Conservation (phyloP, 2,113 vertebrate genomes). For the Eulemur macaco region DNA sequence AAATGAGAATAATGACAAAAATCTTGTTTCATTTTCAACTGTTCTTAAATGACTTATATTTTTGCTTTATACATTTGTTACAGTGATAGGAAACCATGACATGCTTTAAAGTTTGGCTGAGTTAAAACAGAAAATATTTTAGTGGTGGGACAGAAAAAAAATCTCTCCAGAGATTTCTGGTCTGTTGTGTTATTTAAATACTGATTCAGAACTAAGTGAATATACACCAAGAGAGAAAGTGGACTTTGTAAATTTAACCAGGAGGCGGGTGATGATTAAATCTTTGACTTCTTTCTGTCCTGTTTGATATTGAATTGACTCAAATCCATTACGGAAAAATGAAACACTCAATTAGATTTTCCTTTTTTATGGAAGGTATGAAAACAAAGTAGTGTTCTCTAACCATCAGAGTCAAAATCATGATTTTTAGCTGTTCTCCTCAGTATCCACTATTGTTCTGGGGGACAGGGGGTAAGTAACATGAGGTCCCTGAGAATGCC, state of each 20-base stretch:
- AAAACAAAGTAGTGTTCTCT: constrained; percentile 61
- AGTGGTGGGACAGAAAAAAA: constrained; percentile 6
- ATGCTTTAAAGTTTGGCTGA: not conserved
- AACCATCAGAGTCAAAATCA: constrained; percentile 65
- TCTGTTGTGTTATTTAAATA: constrained; percentile 69
- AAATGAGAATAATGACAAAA: constrained; percentile 52
- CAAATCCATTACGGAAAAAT: constrained; percentile 56
- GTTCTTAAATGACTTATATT: constrained; percentile 38
- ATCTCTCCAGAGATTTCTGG: constrained; percentile 49
- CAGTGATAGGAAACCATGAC: not conserved
- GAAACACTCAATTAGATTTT: constrained; percentile 51
- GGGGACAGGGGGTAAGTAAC: constrained; percentile 57
- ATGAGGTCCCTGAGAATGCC: constrained; percentile 28
- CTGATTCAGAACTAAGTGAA: constrained; percentile 70
- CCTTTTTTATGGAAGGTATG: constrained; percentile 54
- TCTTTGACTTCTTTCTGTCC: constrained; percentile 69
- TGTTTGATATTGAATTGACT: constrained; percentile 59
- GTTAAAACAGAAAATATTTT: constrained; percentile 61
- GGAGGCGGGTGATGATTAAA: constrained; percentile 76
- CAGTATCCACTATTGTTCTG: constrained; percentile 52
- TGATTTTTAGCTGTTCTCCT: constrained; percentile 49
- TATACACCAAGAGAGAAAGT: constrained; percentile 66
- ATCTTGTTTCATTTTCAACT: constrained; percentile 47
- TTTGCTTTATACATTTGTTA: not conserved
- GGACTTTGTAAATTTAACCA: constrained; percentile 70